phyloP scores from a whole-genome alignment of 2,113 vertebrate genomes.

The Phaethon lepturus region DNA sequence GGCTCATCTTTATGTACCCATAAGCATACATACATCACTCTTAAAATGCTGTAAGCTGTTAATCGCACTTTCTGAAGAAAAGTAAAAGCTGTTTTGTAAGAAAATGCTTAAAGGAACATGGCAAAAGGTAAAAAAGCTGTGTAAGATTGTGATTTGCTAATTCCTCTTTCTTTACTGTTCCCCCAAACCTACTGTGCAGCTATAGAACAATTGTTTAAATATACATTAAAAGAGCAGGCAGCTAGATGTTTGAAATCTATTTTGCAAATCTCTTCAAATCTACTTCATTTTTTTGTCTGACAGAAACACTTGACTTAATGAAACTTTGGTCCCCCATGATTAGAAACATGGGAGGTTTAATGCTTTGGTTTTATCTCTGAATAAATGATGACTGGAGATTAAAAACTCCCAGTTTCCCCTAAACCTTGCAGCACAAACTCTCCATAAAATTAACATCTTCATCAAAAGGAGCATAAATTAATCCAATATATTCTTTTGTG shows the following conservation, averaged over 20 bases:
- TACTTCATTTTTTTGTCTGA: background rate
- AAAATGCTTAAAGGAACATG: background rate
- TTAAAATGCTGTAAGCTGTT: background rate
- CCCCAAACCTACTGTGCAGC: background rate
- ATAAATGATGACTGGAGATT: background rate
- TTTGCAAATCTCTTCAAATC: conserved; percentile 30
- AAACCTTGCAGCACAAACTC: background rate
- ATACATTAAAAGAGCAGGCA: conserved; percentile 8
- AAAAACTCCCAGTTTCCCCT: background rate
- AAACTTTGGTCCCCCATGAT: background rate
- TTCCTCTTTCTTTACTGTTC: conserved; percentile 1
- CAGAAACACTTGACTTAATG: conserved; percentile 15
- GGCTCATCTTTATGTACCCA: background rate
- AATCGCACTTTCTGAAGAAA: conserved; percentile 4
- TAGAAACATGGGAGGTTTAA: background rate
- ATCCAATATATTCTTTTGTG: background rate
- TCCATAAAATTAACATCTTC: background rate
- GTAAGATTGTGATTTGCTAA: background rate
- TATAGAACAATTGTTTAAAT: conserved; percentile 33
- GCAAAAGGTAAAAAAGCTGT: background rate
- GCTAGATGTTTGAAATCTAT: background rate
- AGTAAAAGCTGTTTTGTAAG: background rate
- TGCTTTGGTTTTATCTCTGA: conserved; percentile 6
- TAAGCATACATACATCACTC: background rate
- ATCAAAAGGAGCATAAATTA: background rate